Evolutionary conservation across 2,888 invertebrate species (phyloP), one percentile per base, ranked within the genome.

Genomic region (Crossocerus cetratus): DNA sequence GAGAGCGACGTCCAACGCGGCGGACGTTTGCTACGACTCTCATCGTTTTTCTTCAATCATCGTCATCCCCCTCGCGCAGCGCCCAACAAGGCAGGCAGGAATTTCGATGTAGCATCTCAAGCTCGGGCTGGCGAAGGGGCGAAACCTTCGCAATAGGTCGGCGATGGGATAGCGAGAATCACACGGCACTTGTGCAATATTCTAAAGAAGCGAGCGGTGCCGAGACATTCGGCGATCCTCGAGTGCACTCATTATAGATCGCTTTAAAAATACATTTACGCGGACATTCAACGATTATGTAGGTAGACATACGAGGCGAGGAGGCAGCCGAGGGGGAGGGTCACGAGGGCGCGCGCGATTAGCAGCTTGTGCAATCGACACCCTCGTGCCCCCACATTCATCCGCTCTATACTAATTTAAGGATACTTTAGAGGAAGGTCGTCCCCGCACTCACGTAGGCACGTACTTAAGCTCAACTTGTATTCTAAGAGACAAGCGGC

Each of bases 261-360:
- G 66, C 65, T 65, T 77, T 67, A 74, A 79, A 79, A 75, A 79
- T 72, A 77, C 79, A 65, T 74, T 70, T 67, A 67, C 68, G 21
- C 69, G 53, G 57, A 62, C 60, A 65, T 23, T 32, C 4, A n/a
- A 57, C 20, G 70, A 67, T 64, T 73, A 53, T 18, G 32, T 32
- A 32, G 32, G 32, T 32, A 32, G 32, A 32, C 2, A 32, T 1
- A n/a, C n/a, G n/a, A 4, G 32, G 32, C 8, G 32, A 45, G 58
- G 57, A 54, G 63, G 69, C 74, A 59, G 53, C 61, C 72, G 69
- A 66, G 65, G 63, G 32, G 32, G 32, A 73, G 73, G n/a, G 69
- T 76, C 76, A 74, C 76, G 74, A 71, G 74, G 32, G 64, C 55
- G 21, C 57, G 49, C 42, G 21, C 69, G 58, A 49, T 32, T 32